A percentile compares a stretch with the other conserved stretches of the same genome.
Conservation (phyloP, 2,113 vertebrate species). For the Nibea coibor region DNA sequence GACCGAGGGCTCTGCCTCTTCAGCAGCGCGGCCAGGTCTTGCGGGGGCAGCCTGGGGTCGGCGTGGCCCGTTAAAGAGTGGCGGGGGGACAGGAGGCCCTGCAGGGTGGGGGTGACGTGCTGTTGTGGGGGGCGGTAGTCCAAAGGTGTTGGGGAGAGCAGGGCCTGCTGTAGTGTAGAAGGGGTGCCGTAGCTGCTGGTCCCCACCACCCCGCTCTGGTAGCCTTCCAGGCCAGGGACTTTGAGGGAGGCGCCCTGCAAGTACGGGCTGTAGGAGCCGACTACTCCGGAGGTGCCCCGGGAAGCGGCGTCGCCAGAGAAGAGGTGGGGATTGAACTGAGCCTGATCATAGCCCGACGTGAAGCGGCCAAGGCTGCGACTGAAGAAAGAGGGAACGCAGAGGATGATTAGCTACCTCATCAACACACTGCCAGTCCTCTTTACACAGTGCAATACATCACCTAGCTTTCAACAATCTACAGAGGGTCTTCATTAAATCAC, state of each 20-base stretch:
- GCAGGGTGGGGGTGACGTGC: constrained; percentile 95
- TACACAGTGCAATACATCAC: not conserved
- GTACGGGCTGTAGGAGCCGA: constrained; percentile 84
- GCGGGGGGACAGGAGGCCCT: constrained; percentile 96
- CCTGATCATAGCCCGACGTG: constrained; percentile 91
- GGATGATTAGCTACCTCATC: constrained; percentile 8
- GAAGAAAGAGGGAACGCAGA: constrained; percentile 28
- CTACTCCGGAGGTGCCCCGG: constrained; percentile 71
- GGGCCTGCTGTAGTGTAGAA: constrained; percentile 95
- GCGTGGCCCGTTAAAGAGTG: constrained; percentile 95
- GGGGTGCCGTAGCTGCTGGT: constrained; percentile 78
- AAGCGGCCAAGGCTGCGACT: constrained; percentile 91
- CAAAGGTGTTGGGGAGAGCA: constrained; percentile 94
- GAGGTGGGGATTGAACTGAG: constrained; percentile 91
- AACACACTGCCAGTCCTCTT: not conserved
- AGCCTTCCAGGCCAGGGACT: constrained; percentile 85
- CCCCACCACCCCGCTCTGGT: constrained; percentile 84
- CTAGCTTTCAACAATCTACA: constrained; percentile 24
- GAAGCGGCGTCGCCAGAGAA: constrained; percentile 81
- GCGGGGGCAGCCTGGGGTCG: constrained; percentile 91
- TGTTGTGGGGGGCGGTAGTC: constrained; percentile 93
- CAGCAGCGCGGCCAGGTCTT: constrained; percentile 92
- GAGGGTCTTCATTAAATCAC: constrained; percentile 17
- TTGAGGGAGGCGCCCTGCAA: constrained; percentile 87
- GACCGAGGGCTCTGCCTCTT: constrained; percentile 87